A percentile compares a stretch with the other conserved stretches of the same genome.
These are phyloP conservation scores for Electrophaes corylata DNA, from an alignment of 2,888 invertebrate species.

Conservation along the genomic window DNA sequence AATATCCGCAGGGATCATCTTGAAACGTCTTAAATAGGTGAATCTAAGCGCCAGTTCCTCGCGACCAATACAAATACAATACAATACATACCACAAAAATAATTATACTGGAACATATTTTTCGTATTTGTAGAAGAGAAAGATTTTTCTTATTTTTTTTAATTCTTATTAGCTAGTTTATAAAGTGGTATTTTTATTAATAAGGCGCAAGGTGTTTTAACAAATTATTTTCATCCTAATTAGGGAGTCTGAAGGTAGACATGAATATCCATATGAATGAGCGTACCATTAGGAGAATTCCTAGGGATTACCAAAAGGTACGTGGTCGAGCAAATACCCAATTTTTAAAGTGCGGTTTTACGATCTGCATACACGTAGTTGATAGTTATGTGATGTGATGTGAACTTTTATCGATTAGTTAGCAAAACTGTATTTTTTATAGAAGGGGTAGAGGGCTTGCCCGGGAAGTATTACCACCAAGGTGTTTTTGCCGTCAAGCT, in stretches of 20 bases:
- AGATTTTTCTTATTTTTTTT: not conserved
- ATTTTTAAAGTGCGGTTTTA: conserved; percentile 76
- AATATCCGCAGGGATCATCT: too few species aligned
- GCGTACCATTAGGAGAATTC: conserved; percentile 74
- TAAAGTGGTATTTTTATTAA: too few species aligned
- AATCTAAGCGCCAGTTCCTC: too few species aligned
- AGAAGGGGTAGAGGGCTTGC: too few species aligned
- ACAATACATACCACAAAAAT: too few species aligned
- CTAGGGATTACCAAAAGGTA: conserved; percentile 75
- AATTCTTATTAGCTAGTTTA: too few species aligned
- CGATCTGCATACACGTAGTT: conserved; percentile 70
- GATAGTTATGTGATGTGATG: conserved; percentile 58
- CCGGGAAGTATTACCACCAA: too few species aligned
- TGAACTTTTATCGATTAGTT: not conserved
- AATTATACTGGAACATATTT: too few species aligned
- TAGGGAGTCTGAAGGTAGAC: conserved; percentile 60
- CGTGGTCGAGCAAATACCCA: conserved; percentile 58
- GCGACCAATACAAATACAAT: too few species aligned
- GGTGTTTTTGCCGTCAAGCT: too few species aligned
- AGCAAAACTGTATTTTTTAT: too few species aligned
- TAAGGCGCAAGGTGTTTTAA: conserved; percentile 23
- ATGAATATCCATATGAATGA: conserved; percentile 71
- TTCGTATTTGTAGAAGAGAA: not conserved
- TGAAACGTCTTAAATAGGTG: too few species aligned
- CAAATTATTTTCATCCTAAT: conserved; percentile 44